phyloP scores from a whole-genome alignment of 2,797 vertebrate species.

The Falco novaeseelandiae region DNA sequence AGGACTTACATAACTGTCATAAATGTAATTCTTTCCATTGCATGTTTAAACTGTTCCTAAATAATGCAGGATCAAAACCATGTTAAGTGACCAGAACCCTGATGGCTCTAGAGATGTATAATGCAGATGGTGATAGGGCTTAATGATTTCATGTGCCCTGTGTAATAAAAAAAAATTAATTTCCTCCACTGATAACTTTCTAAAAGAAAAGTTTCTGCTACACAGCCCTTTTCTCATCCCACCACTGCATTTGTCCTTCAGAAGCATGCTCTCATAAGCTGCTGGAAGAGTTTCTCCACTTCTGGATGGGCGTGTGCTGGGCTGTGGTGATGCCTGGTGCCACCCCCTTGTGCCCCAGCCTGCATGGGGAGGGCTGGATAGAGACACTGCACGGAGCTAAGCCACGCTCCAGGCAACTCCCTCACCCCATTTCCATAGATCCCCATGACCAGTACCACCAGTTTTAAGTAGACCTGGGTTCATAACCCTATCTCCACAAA shows the following conservation, averaged over 20 bases:
- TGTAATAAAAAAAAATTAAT: not conserved
- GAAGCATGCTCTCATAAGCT: not conserved
- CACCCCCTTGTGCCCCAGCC: not conserved
- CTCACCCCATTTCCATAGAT: not conserved
- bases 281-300: not conserved
- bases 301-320: not conserved
- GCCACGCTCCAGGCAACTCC: not conserved
- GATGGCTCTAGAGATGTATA: not conserved
- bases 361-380: accelerated
- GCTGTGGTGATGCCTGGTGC: not conserved
- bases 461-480: not conserved
- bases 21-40: not conserved
- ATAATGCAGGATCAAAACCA: slow-evolving; percentile 14
- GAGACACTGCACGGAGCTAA: accelerated
- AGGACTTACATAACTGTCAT: not conserved
- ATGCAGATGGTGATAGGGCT: not conserved
- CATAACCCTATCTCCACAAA: not conserved
- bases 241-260: not conserved
- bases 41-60: slow-evolving; percentile 1
- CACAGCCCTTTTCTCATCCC: not conserved
- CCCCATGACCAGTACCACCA: not conserved
- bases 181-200: not conserved
- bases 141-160: not conserved
- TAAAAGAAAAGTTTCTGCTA: not conserved
- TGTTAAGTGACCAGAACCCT: not conserved